Percentiles rank a stretch among this genome's conserved stretches.
Evolutionary conservation across 2,888 invertebrate genomes (phyloP).

Genomic region (Drosophila algonquin): DNA sequence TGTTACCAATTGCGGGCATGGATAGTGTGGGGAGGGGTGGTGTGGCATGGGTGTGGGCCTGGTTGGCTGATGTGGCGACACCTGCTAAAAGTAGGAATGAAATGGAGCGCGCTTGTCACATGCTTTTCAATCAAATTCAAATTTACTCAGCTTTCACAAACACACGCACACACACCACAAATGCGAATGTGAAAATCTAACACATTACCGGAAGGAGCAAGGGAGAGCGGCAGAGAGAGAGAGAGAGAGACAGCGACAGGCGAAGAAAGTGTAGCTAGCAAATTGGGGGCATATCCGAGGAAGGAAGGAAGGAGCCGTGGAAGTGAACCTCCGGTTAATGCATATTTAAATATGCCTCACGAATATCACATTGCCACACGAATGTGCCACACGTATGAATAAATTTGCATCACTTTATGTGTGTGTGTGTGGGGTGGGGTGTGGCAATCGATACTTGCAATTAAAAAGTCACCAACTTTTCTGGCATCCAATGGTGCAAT

Average conservation of each 20-base stretch:
- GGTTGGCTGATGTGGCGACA: not conserved
- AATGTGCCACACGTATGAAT: constrained; percentile 25
- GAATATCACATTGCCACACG: constrained; percentile 25
- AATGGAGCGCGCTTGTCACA: constrained; percentile 57
- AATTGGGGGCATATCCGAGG: constrained; percentile 48
- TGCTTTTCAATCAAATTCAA: constrained; percentile 81
- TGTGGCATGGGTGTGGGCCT: not conserved
- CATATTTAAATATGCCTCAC: constrained; percentile 74
- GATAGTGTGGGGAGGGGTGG: not conserved
- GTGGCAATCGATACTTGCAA: constrained; percentile 39
- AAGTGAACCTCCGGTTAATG: constrained; percentile 61
- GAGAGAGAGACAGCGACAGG: constrained; percentile 12
- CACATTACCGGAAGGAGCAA: constrained; percentile 64
- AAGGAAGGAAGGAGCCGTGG: constrained; percentile 5
- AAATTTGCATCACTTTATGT: constrained; percentile 24
- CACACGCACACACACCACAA: constrained; percentile 47
- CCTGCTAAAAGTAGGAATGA: not conserved
- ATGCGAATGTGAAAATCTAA: constrained; percentile 82
- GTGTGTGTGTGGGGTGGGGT: too few species aligned
- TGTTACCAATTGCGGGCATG: not conserved
- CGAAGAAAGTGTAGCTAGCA: constrained; percentile 55
- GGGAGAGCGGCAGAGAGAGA: not conserved
- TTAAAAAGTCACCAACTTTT: constrained; percentile 26
- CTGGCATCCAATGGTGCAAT: too few species aligned
- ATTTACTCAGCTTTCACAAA: constrained; percentile 68